Evolutionary conservation across 2,113 vertebrate species (phyloP), one percentile per base, ranked within the genome.

Genomic region (Arothron firmamentum): DNA sequence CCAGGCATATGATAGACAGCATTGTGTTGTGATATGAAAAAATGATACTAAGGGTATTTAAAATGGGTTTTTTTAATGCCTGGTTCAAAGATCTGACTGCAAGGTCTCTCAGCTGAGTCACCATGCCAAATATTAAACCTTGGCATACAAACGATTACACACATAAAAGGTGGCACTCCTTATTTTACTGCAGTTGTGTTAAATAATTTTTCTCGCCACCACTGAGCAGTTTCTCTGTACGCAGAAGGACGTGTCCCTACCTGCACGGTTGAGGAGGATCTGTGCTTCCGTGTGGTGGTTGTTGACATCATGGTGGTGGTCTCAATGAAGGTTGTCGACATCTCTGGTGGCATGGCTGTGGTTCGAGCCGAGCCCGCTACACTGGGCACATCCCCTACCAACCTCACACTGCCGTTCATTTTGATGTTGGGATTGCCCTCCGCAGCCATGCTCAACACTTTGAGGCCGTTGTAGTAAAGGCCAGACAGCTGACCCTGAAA

Each of bases 401-500:
- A 88, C 31, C 95, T 91, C 69, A 99, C 97, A 12, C 96, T 99
- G 75, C 97, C 97, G 51, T 98, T 98, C 68, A 98, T 95, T 85
- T 90, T 94, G 85, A 99, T 93, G 85, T 99, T 96, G 23, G 92
- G 86, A 86, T 94, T 97, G 72, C 92, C 93, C 83, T 98, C 95
- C 3, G 94, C 95, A 0, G 96, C 97, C 96, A 99, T 96, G 79
- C 94, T 96, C 81, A 99, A 85, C 74, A 99, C 95, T 83, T 98
- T 99, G 17, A 98, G 92, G 67, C 96, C 95, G 66, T 99, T 98
- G 85, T 99, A 99, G 90, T 99, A 98, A 61, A 99, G 94, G 59
- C 96, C 97, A 38, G 97, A 98, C 50, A 99, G 93, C 63, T 99
- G 97, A 54, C 97, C 97, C 92, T 99, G 97, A 87, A 96, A 99